These are phyloP conservation scores for Petrocephalus zakoni DNA, from an alignment of 2,113 vertebrate species.

Conservation along the genomic window DNA sequence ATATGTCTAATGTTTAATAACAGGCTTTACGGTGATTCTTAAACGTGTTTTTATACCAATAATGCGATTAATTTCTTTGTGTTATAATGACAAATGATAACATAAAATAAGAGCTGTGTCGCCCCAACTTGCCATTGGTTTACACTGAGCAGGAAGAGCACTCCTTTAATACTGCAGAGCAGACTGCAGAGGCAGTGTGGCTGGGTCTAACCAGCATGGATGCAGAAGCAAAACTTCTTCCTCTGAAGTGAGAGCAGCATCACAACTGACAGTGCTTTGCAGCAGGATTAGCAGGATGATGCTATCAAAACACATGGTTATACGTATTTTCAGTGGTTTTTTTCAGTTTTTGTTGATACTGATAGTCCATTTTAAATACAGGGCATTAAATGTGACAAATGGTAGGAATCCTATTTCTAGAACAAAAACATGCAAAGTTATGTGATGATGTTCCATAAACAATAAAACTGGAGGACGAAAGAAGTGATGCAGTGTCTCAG, in stretches of 20 bases:
- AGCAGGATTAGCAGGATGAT: background rate
- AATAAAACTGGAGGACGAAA: background rate
- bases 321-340: background rate
- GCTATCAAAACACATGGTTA: background rate
- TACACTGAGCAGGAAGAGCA: background rate
- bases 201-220: background rate
- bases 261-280: background rate
- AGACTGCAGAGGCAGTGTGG: background rate
- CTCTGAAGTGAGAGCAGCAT: background rate
- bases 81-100: background rate
- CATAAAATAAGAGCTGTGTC: background rate
- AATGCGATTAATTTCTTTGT: background rate
- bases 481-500: background rate
- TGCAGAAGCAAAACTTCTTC: background rate
- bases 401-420: background rate
- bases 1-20: background rate
- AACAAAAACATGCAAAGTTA: background rate
- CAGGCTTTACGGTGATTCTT: background rate
- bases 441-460: background rate
- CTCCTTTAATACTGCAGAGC: background rate
- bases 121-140: background rate
- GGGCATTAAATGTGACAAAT: background rate
- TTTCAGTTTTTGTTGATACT: background rate
- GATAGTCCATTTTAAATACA: background rate
- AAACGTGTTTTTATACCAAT: background rate